These are phyloP conservation scores for Euura lappo DNA, from an alignment of 1,140 invertebrate genomes.

Conservation along the genomic window DNA sequence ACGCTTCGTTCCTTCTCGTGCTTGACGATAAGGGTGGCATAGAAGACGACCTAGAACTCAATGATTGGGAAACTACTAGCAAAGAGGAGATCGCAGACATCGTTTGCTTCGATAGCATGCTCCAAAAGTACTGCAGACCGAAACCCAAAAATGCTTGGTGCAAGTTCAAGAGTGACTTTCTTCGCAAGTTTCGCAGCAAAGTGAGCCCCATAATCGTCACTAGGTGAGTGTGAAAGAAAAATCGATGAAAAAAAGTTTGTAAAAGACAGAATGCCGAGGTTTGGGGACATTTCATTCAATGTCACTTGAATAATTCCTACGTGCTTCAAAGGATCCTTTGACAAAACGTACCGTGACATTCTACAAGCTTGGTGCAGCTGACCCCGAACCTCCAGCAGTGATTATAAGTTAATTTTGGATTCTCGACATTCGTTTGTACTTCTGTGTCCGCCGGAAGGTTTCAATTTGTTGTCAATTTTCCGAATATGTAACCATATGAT, in stretches of 20 bases:
- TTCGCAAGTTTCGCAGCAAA: constrained; percentile 36
- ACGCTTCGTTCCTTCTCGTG: neutral
- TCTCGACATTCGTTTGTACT: no score
- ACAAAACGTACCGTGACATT: no score
- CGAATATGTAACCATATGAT: no score
- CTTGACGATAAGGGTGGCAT: neutral
- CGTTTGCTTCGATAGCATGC: neutral
- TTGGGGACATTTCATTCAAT: no score
- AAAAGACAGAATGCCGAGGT: no score
- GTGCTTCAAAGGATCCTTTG: no score
- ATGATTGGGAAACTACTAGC: constrained; percentile 20
- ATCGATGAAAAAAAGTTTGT: neutral
- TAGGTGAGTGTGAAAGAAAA: constrained; percentile 1
- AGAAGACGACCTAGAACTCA: neutral
- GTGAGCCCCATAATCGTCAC: constrained; percentile 26
- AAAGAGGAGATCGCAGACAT: constrained; percentile 18
- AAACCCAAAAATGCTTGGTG: constrained; percentile 30
- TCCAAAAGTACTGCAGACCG: constrained; percentile 20
- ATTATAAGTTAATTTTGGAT: no score
- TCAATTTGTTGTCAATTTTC: no score
- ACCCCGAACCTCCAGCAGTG: no score
- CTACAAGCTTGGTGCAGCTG: no score
- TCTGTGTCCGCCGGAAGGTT: no score
- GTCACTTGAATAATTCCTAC: no score
- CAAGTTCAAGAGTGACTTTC: constrained; percentile 36